A percentile compares a stretch with the other conserved stretches of the same genome.
Conservation (phyloP, 2,113 vertebrate genomes). For the Rhipidura dahli region DNA sequence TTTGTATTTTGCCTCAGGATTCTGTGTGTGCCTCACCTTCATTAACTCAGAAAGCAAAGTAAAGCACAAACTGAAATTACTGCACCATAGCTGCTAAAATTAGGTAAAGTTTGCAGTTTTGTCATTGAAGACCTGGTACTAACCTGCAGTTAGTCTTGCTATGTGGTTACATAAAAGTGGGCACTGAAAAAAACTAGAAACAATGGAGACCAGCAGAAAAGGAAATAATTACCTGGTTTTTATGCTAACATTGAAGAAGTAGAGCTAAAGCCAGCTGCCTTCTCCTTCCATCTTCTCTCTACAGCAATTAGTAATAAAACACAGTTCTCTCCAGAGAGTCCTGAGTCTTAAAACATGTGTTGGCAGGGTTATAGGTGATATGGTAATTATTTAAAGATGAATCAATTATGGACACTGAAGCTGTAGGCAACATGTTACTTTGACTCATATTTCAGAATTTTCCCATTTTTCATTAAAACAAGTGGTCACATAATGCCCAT, state of each 20-base stretch:
- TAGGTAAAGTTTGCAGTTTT: neutral
- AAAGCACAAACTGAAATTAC: neutral
- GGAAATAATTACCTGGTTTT: neutral
- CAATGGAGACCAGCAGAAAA: neutral
- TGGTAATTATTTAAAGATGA: slow-evolving; percentile 51
- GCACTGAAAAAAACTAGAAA: neutral
- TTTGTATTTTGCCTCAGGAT: neutral
- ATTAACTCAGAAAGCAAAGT: neutral
- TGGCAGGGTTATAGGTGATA: slow-evolving; percentile 46
- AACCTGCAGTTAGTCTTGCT: neutral
- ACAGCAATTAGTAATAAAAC: slow-evolving; percentile 26
- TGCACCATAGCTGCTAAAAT: neutral
- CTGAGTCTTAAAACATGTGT: slow-evolving; percentile 8
- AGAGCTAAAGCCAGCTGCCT: neutral
- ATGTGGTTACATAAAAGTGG: neutral
- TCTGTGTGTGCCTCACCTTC: neutral
- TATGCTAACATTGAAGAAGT: neutral
- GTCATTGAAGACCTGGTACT: neutral
- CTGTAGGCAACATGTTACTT: slow-evolving; percentile 17
- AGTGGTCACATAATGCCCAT: neutral
- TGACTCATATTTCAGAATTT: slow-evolving; percentile 31
- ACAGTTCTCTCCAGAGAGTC: neutral
- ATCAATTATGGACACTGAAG: slow-evolving; percentile 29
- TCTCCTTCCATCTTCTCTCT: neutral
- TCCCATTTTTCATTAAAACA: slow-evolving; percentile 18